These are phyloP conservation scores for Myrmecobius fasciatus DNA, from an alignment of 2,113 vertebrate species.

Conservation along the genomic window DNA sequence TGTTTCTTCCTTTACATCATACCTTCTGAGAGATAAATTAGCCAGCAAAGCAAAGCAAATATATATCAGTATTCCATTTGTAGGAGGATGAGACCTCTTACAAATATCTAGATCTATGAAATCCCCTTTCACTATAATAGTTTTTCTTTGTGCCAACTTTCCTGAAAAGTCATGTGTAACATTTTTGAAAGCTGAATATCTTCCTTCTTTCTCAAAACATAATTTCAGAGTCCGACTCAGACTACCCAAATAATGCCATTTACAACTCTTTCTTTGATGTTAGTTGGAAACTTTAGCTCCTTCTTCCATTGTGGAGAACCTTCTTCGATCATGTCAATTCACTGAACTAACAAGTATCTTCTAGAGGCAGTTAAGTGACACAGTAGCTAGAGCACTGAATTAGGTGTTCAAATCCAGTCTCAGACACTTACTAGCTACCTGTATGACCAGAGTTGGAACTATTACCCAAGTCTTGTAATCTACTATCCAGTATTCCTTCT, in stretches of 20 bases:
- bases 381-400: neutral
- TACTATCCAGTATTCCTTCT: too few relatives aligned
- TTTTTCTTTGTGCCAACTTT: neutral
- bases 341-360: neutral
- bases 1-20: neutral
- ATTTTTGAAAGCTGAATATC: neutral
- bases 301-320: neutral
- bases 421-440: too few relatives aligned
- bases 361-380: neutral
- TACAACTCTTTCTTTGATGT: neutral
- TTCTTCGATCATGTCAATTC: neutral
- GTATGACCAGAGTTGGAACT: too few relatives aligned
- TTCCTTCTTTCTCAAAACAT: neutral
- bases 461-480: too few relatives aligned
- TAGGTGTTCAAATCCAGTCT: neutral
- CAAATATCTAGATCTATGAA: neutral
- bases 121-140: neutral
- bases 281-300: neutral
- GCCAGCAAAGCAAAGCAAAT: neutral
- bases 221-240: neutral
- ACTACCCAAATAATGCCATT: neutral
- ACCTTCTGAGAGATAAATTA: neutral
- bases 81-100: neutral
- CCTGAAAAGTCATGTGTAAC: conserved; percentile 1
- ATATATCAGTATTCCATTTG: neutral